Evolutionary conservation across 1,140 invertebrate genomes (phyloP), one percentile per base, ranked within the genome.

Genomic region (Steinernema feltiae): DNA sequence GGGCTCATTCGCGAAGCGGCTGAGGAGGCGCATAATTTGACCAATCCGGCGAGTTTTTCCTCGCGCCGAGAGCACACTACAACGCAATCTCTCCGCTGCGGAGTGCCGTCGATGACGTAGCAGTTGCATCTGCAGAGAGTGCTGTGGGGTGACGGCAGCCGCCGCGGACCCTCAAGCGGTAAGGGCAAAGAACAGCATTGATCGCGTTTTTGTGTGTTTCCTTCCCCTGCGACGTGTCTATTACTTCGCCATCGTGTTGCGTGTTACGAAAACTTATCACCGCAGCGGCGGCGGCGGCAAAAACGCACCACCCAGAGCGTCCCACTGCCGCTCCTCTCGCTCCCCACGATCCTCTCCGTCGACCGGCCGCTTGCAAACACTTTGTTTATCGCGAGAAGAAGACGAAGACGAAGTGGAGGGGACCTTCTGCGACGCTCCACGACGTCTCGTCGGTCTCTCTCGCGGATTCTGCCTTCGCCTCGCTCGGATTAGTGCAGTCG

Each of bases 191-290:
- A 63, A 63, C 53, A 21, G 15, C 2, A 63, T 63, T 63, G 53
- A 63, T 63, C 53, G 53, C 53, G 53, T 63, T 63, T 63, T 27
- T 63, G 53, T 63, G 53, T 46, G 41, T 46, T 63, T 63, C 53
- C 53, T 27, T 27, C 24, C 53, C 53, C 53, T 27, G 15, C 53
- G 53, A 15, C 53, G 53, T 63, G 15, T 7, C 12, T 21, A 21
- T 21, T 7, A 21, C 53, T 7, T 63, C 35, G 7, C 18, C 35
- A 41, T 18, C 7, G 7, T 63, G 53, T 63, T 63, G 53, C 53
- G 53, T n/a, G 53, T 27, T 41, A 41, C 53, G 15, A 63, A 63
- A 63, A 63, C 53, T 63, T 63, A 63, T 63, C 53, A 63, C 24
- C 53, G 53, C 53, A 15, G 53, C 53, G 3, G 53, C 53, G 24